These are phyloP conservation scores for Acridotheres tristis DNA, from an alignment of 2,797 vertebrate species.

Conservation along the genomic window DNA sequence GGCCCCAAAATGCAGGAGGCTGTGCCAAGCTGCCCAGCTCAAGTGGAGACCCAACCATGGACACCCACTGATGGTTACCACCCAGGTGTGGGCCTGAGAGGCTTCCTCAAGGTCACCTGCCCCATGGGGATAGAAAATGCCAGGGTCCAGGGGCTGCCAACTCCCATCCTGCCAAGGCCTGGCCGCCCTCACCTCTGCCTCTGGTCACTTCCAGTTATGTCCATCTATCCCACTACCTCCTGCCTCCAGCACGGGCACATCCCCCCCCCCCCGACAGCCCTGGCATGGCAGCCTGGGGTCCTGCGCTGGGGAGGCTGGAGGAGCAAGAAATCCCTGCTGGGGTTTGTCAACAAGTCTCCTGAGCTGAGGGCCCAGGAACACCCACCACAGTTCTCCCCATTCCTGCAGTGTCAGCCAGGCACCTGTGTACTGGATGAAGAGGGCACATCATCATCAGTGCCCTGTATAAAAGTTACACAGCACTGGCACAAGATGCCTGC, in stretches of 20 bases:
- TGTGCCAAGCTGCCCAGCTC: not conserved
- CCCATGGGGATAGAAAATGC: not conserved
- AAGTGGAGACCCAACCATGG: not conserved
- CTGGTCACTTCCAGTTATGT: not conserved
- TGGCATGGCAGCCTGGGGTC: not conserved
- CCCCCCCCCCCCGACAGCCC: not conserved
- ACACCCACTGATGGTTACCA: not conserved
- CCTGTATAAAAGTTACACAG: rapidly evolving
- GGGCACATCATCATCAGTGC: rapidly evolving
- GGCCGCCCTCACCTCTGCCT: not conserved
- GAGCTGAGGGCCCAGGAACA: not conserved
- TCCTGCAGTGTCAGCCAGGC: not conserved
- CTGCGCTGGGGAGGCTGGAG: not conserved
- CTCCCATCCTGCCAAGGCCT: not conserved
- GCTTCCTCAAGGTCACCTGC: not conserved
- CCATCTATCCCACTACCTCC: not conserved
- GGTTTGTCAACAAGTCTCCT: not conserved
- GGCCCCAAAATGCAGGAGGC: not conserved
- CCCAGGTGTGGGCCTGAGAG: not conserved
- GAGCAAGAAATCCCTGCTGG: not conserved
- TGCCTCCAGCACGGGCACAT: not conserved
- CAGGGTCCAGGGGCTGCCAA: not conserved
- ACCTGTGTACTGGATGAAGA: not conserved
- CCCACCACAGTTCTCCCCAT: rapidly evolving
- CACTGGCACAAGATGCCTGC: not conserved